Evolutionary conservation across 2,888 invertebrate species (phyloP).

Genomic region (Eupithecia subfuscata): DNA sequence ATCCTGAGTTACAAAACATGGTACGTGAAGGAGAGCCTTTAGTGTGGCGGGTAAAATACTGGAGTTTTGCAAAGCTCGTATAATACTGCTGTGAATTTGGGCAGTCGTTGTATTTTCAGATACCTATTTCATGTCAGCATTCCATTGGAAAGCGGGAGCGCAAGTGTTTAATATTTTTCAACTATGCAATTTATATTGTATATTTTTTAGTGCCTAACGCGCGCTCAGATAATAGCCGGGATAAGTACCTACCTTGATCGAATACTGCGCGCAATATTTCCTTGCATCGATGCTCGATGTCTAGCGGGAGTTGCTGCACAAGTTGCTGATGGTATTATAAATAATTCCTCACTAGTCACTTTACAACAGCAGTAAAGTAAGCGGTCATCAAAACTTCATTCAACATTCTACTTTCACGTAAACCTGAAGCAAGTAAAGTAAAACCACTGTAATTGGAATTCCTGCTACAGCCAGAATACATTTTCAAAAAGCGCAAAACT

Average conservation of each 20-base stretch:
- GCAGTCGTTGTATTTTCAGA: background rate
- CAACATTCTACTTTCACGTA: background rate
- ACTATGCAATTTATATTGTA: background rate
- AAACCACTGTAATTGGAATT: slow-evolving; percentile 37
- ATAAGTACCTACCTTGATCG: background rate
- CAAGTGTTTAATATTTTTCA: background rate
- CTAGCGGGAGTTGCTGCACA: no score
- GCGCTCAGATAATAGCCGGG: background rate
- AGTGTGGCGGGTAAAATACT: slow-evolving; percentile 11
- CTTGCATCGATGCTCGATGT: no score
- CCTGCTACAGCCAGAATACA: slow-evolving; percentile 33
- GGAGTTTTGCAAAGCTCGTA: slow-evolving; percentile 11
- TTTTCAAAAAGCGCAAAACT: slow-evolving; percentile 39
- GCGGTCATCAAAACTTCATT: background rate
- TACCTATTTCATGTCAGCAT: background rate
- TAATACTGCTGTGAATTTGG: slow-evolving; percentile 5
- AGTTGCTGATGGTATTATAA: background rate
- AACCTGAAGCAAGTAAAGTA: slow-evolving; percentile 6
- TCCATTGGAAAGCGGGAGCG: background rate
- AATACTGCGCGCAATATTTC: background rate
- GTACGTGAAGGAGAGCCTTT: slow-evolving; percentile 16
- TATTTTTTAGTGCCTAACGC: background rate
- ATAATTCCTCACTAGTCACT: background rate
- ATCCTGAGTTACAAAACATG: slow-evolving; percentile 20
- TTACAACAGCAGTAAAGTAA: background rate